phyloP scores from a whole-genome alignment of 2,113 vertebrate genomes.

The Planiliza haematocheilus region DNA sequence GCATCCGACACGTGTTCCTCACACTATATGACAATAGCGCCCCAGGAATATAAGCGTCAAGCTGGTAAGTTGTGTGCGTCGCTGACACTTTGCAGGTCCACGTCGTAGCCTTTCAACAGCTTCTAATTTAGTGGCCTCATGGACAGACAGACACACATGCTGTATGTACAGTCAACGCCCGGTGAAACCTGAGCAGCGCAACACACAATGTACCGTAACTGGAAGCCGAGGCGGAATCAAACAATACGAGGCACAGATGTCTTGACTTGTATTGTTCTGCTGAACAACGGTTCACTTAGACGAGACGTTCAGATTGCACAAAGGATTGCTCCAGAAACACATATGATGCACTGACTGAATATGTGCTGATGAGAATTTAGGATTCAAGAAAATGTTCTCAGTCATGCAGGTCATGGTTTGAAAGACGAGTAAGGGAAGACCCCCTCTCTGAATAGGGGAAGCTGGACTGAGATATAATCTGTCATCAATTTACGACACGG shows the following conservation, averaged over 20 bases:
- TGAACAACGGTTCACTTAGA: background rate
- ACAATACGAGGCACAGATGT: slow-evolving; percentile 28
- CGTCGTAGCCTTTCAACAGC: slow-evolving; percentile 60
- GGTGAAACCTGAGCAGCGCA: slow-evolving; percentile 50
- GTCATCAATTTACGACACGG: too few species aligned
- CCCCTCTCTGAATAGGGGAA: too few species aligned
- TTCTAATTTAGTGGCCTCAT: slow-evolving; percentile 70
- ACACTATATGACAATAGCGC: slow-evolving; percentile 33
- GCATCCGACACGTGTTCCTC: too few species aligned
- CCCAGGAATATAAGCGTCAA: slow-evolving; percentile 40
- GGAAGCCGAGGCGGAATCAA: slow-evolving; percentile 30
- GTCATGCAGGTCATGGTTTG: too few species aligned
- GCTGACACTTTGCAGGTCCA: slow-evolving; percentile 17
- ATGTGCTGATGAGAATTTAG: too few species aligned
- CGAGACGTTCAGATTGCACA: background rate
- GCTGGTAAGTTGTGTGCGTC: slow-evolving; percentile 28
- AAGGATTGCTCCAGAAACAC: too few species aligned
- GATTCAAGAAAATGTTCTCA: too few species aligned
- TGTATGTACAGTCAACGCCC: slow-evolving; percentile 9
- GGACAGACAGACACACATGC: slow-evolving; percentile 26
- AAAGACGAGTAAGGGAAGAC: too few species aligned
- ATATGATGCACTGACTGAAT: too few species aligned
- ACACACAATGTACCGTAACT: slow-evolving; percentile 35
- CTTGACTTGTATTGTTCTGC: background rate
- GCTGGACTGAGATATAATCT: too few species aligned